Evolutionary conservation across 2,797 vertebrate species (phyloP), one percentile per base, ranked within the genome.

Genomic region (Sternarchorhynchus goeldii): DNA sequence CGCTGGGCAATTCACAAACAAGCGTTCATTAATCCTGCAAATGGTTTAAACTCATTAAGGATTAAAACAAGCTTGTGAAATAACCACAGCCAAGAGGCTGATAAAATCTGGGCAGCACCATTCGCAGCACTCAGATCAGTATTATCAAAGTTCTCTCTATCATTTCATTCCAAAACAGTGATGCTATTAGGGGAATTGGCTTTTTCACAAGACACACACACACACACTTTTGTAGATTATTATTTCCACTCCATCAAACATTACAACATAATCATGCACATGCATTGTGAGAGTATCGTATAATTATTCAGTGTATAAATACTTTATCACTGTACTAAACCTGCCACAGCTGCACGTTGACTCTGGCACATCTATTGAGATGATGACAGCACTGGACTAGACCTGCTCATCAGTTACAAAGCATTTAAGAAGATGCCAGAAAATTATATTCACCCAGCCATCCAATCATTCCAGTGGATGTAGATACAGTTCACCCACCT

Each of bases 1-100:
- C 60, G 45, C 36, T 55, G 68, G 77, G 64, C 71, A 59, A 31
- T 39, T 59, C 64, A 62, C 32, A 56, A 68, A 79, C 53, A 41
- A 29, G 73, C 45, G 62, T 55, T 55, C 62, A 21, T 10, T 55
- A 39, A 41, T 36, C 45, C 14, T 50, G 50, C 25, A 66, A 66
- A 67, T 57, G 14, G 18, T 29, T 73, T 66, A 32, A 64, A 71
- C 65, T 32, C 6, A 66, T 73, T 58, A 32, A 57, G 53, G 69
- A 71, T 50, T 45, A 78, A 45, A 45, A n/a, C 31, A 64, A 32
- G 21, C 50, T 32, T 17, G 18, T 50, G 59, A 63, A 63, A 55
- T 58, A 32, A 57, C 18, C 7, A 32, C 32, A n/a, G 60, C 8
- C 59, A 53, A 31, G 17, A 78, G 31, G 29, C 69, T 6, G 60